Evolutionary conservation across 2,888 invertebrate genomes (phyloP), one percentile per base, ranked within the genome.

Genomic region (Lypha dubia): DNA sequence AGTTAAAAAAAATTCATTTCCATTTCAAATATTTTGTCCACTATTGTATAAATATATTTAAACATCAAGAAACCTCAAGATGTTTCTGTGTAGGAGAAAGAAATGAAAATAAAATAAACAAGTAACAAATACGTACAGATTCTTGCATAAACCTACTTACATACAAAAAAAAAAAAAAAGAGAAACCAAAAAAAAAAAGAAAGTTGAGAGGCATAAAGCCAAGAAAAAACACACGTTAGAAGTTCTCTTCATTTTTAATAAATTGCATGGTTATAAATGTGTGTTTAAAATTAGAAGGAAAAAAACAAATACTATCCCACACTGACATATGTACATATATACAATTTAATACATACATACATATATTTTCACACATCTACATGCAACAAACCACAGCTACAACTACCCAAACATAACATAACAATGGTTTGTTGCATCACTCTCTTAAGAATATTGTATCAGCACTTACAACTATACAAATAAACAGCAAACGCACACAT

Each of bases 341-440:
- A 60, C 51, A 68, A 32, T 28, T 32, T 11, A 17, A 32, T 56
- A 35, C 35, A 76, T 22, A 28, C 38, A 53, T 17, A 70, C 28
- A 35, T 15, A 22, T 11, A 63, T 20, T 63, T 4, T 17, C 28
- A 46, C 1, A 32, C 4, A 6, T 32, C n/a, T 51, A 11, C 24
- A 24, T 62, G 70, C 71, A 79, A 79, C 62, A 60, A 70, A 77
- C 77, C 77, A 62, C 77, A 74, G 53, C 67, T 73, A 71, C 63
- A 38, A 73, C 73, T 53, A 79, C 53, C 70, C 53, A 63, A 44
- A 56, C 28, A 49, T 24, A 71, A 82, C 49, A 81, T 62, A 75
- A 81, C 68, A 82, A 82, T 71, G 71, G 76, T 83, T 79, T 83
- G 79, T 83, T 83, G 70, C 71, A 60, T 77, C 71, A 65, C 62